phyloP scores from a whole-genome alignment of 2,888 invertebrate species.

The Diarsia mendica region DNA sequence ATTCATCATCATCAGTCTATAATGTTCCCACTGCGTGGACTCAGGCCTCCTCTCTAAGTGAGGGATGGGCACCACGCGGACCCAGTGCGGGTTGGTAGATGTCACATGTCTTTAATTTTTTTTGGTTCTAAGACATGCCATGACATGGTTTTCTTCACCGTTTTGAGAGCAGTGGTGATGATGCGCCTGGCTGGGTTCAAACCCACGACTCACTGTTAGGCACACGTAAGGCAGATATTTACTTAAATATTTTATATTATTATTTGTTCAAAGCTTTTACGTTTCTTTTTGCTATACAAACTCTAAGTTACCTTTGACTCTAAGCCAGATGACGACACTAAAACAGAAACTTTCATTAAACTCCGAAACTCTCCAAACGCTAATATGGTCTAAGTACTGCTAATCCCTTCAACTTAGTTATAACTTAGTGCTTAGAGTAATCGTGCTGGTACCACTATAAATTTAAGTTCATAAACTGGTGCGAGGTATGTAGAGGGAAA shows the following conservation, averaged over 20 bases:
- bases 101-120: too few relatives aligned
- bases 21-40: too few relatives aligned
- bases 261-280: neutral
- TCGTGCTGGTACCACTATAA: neutral
- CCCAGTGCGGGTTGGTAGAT: too few relatives aligned
- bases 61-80: too few relatives aligned
- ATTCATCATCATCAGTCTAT: too few relatives aligned
- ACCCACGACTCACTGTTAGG: too few relatives aligned
- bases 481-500: neutral
- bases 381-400: conserved; percentile 15
- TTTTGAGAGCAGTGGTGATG: too few relatives aligned
- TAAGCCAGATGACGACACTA: conserved; percentile 6
- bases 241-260: neutral
- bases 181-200: too few relatives aligned
- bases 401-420: conserved; percentile 34
- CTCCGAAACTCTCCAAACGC: neutral
- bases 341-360: neutral
- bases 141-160: too few relatives aligned
- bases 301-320: conserved; percentile 8
- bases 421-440: conserved; percentile 7
- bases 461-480: conserved; percentile 9
- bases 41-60: too few relatives aligned
- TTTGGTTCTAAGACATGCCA: too few relatives aligned
- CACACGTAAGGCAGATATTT: neutral
- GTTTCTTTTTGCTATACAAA: neutral